Evolutionary conservation across 92 coral and sea anemone species (phyloP), one percentile per base, ranked within the genome.

Genomic region (Virgularia gustaviana): DNA sequence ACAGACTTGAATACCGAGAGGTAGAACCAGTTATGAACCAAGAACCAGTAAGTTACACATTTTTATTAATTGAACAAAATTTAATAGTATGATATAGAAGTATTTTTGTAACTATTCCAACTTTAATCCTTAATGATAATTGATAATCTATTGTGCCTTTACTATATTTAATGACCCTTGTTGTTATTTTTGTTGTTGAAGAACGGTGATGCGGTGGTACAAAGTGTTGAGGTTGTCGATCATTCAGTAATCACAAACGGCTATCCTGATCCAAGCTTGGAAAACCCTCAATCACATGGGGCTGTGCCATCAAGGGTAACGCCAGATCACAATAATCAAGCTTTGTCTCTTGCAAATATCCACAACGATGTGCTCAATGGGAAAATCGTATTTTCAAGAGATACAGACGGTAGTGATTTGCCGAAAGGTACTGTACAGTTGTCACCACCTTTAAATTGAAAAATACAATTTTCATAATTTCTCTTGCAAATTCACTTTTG

Each of bases 371-470:
- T 59, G 1, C 22, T 66, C 10, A 63, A 22, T 66, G 57, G 72
- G 16, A 32, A 22, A 60, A 34, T 60, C 29, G 34, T 76, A 0
- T 47, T 19, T 34, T 63, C 81, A n/a, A n/a, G 9, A 9, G 64
- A 53, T 37, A 41, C 81, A 49, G 62, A 63, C 36, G 75, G 75
- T n/a, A 68, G 51, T 15, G 75, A 68, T 68, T 34, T 68, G 39
- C 75, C 60, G 9, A 49, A 49, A 68, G 75, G 75, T 68, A 52
- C 8, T 22, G 3, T 31, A 24, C n/a, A n/a, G n/a, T n/a, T n/a
- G n/a, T n/a, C n/a, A n/a, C n/a, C n/a, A n/a, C n/a, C n/a, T n/a
- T n/a, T n/a, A n/a, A n/a, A n/a, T n/a, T n/a, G 71, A 64, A 53
- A 25, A 53, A 53, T 16, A 53, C 2, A 10, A 13, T 18, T 53